Conservation (phyloP, 2,113 vertebrate genomes). For the Entelurus aequoreus region DNA sequence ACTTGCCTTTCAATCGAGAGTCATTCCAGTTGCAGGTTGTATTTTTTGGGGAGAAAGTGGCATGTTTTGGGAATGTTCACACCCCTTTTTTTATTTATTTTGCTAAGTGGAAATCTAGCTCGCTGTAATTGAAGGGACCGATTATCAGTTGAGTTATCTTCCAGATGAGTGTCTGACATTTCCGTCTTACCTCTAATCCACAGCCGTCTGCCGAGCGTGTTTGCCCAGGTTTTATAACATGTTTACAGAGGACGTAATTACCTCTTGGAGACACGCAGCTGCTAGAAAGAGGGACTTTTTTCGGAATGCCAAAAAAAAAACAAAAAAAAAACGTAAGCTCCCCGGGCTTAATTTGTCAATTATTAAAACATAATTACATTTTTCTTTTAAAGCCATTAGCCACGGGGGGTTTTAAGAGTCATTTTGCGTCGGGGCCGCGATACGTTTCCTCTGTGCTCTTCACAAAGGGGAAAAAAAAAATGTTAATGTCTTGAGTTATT, state of each 20-base stretch:
- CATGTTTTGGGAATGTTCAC: no score
- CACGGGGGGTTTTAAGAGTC: conserved; percentile 54
- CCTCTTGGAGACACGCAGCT: conserved; percentile 63
- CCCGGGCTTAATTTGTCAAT: conserved; percentile 70
- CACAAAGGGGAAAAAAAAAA: conserved; percentile 29
- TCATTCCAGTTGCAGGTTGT: no score
- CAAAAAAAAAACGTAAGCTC: conserved; percentile 48
- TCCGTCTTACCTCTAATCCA: conserved; percentile 59
- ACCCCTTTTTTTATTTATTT: no score
- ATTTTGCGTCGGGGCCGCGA: conserved; percentile 43
- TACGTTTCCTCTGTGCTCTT: conserved; percentile 49
- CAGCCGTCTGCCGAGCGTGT: conserved; percentile 49
- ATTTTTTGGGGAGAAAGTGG: no score
- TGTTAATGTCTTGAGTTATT: conserved; percentile 64
- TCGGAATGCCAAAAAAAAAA: conserved; percentile 55
- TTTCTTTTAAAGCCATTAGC: conserved; percentile 62
- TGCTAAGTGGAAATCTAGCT: no score
- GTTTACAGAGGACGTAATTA: conserved; percentile 65
- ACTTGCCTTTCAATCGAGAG: no score
- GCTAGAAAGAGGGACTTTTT: conserved; percentile 65
- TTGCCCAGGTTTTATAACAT: conserved; percentile 60
- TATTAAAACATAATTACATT: conserved; percentile 69
- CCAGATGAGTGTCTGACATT: conserved; percentile 58
- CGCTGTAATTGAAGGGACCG: no score
- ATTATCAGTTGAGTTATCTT: conserved; percentile 39